phyloP scores from a whole-genome alignment of 1,140 invertebrate genomes.

The Drosophila nigromelanica region DNA sequence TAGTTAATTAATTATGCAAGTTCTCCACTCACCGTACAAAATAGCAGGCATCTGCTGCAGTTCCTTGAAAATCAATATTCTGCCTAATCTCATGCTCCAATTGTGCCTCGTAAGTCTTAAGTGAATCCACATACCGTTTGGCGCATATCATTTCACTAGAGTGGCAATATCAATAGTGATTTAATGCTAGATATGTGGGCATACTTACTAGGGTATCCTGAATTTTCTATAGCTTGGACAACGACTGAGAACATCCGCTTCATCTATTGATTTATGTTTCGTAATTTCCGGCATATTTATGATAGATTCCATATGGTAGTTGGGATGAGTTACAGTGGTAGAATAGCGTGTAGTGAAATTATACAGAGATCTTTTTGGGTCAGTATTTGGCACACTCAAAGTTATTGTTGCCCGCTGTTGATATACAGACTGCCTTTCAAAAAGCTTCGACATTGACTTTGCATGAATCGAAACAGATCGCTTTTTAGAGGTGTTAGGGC shows the following conservation, averaged over 20 bases:
- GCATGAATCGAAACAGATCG: background rate
- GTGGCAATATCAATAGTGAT: background rate
- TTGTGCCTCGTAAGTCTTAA: conserved; percentile 34
- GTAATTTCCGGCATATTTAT: too few species aligned
- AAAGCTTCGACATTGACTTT: background rate
- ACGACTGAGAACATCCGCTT: background rate
- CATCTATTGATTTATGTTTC: background rate
- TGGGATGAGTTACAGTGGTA: background rate
- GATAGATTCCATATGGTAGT: conserved; percentile 1
- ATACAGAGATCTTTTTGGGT: background rate
- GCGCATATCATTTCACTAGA: conserved; percentile 38
- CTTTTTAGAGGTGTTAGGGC: background rate
- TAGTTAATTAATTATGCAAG: background rate
- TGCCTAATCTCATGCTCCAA: conserved; percentile 39
- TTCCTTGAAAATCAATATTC: conserved; percentile 32
- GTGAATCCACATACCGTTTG: conserved; percentile 28
- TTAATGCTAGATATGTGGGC: background rate
- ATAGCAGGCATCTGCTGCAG: conserved; percentile 40
- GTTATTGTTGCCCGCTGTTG: too few species aligned
- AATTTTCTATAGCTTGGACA: conserved; percentile 43
- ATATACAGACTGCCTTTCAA: too few species aligned
- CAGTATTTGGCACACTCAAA: conserved; percentile 10
- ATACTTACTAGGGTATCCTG: conserved; percentile 37
- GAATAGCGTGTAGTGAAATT: background rate
- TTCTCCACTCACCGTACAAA: conserved; percentile 33